These are phyloP conservation scores for Elgaria multicarinata DNA, from an alignment of 2,113 vertebrate species.

Conservation along the genomic window DNA sequence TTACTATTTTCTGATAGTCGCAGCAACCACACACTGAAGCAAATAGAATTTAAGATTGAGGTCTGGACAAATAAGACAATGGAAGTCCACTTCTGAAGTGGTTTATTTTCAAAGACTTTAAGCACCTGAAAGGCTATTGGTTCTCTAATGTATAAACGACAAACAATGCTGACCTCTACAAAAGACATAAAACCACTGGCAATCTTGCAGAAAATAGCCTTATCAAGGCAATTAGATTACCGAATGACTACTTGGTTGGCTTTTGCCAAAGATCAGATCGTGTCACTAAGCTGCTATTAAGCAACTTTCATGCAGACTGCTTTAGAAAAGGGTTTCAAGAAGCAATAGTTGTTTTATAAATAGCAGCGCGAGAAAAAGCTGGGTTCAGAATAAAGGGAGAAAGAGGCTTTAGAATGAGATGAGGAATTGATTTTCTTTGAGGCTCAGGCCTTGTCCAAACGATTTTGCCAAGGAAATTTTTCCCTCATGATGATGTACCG, in stretches of 20 bases:
- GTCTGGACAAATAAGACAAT: constrained; percentile 33
- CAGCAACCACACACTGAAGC: not conserved
- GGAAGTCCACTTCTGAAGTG: constrained; percentile 25
- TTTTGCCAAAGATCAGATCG: constrained; percentile 39
- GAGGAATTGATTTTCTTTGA: constrained; percentile 16
- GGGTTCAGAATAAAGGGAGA: not conserved
- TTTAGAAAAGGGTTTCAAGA: not conserved
- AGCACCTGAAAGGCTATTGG: constrained; percentile 18
- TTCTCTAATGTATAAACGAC: constrained; percentile 32
- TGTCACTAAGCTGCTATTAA: not conserved
- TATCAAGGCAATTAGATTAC: constrained; percentile 5
- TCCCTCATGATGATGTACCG: not conserved
- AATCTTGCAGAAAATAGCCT: not conserved
- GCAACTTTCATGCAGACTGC: constrained; percentile 3
- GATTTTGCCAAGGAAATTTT: not conserved
- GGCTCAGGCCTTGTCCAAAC: not conserved
- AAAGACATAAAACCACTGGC: constrained; percentile 35
- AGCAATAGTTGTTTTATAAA: constrained; percentile 9
- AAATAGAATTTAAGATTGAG: constrained; percentile 41
- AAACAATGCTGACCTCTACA: constrained; percentile 33
- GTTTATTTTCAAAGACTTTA: constrained; percentile 49
- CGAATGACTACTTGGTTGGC: not conserved
- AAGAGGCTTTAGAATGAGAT: not conserved
- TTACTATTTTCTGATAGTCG: constrained; percentile 14
- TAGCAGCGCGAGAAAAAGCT: not conserved